Conservation (phyloP, 2,888 invertebrate genomes). For the Stenichneumon culpator region DNA sequence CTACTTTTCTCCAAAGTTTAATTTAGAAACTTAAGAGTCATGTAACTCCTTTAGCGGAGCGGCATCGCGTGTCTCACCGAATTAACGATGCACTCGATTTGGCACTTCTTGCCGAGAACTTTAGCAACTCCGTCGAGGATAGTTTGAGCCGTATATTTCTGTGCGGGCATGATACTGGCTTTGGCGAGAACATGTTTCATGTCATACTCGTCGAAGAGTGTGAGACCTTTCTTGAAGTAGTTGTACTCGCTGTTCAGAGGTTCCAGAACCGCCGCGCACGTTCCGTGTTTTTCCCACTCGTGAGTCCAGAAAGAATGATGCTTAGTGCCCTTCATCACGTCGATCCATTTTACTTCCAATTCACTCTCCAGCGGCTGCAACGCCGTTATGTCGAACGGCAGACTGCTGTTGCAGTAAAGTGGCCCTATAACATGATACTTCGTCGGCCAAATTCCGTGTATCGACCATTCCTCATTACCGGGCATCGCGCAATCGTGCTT, state of each 20-base stretch:
- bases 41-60: not conserved
- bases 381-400: conserved; percentile 88
- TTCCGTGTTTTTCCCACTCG: conserved; percentile 94
- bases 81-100: conserved; percentile 89
- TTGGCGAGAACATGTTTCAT: conserved; percentile 88
- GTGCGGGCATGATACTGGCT: conserved; percentile 87
- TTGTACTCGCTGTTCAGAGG: conserved; percentile 88
- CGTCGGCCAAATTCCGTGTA: conserved; percentile 95
- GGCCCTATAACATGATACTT: conserved; percentile 90
- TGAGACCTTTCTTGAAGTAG: conserved; percentile 89
- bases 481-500: conserved; percentile 89
- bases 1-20: not conserved
- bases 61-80: conserved; percentile 77
- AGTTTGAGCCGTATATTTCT: conserved; percentile 74
- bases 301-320: conserved; percentile 90
- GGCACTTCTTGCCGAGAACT: conserved; percentile 87
- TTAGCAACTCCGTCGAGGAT: conserved; percentile 87
- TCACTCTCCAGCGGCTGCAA: conserved; percentile 87
- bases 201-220: conserved; percentile 88
- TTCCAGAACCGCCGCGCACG: conserved; percentile 89
- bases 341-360: conserved; percentile 90
- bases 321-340: conserved; percentile 88
- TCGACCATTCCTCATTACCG: conserved; percentile 89
- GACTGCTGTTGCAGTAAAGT: conserved; percentile 89
- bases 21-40: not conserved